phyloP scores from a whole-genome alignment of 2,888 invertebrate genomes.

The Trachelus iudaicus region DNA sequence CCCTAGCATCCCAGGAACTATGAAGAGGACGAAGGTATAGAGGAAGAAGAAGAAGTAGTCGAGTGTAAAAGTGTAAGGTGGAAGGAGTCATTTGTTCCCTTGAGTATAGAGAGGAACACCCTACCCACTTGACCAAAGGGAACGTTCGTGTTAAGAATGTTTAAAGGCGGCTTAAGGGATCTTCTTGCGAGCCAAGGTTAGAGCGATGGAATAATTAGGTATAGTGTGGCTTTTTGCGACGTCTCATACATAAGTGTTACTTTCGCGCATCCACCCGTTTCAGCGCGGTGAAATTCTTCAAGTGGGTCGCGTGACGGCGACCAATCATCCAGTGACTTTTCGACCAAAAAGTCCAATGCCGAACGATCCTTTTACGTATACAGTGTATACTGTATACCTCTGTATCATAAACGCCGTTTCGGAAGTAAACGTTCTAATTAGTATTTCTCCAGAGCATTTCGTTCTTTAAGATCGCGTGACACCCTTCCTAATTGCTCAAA shows the following conservation, averaged over 20 bases:
- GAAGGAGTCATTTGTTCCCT: neutral
- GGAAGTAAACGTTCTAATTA: conserved; percentile 47
- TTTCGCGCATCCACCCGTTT: neutral
- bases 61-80: neutral
- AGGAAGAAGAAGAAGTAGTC: neutral
- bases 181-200: neutral
- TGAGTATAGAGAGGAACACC: neutral
- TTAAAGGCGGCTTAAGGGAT: neutral
- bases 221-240: neutral
- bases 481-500: conserved; percentile 42
- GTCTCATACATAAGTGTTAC: neutral
- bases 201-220: neutral
- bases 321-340: conserved; percentile 53
- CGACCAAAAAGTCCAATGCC: conserved; percentile 29
- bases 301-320: conserved; percentile 51
- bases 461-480: conserved; percentile 35
- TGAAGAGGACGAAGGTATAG: neutral
- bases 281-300: neutral
- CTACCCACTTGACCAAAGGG: neutral
- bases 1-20: neutral
- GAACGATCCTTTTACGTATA: neutral
- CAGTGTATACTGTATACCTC: neutral
- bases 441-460: conserved; percentile 24
- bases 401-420: conserved; percentile 35
- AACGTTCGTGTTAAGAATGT: neutral